These are phyloP conservation scores for Chaetogeoica ovagalla DNA, from an alignment of 2,888 invertebrate species.

Conservation along the genomic window DNA sequence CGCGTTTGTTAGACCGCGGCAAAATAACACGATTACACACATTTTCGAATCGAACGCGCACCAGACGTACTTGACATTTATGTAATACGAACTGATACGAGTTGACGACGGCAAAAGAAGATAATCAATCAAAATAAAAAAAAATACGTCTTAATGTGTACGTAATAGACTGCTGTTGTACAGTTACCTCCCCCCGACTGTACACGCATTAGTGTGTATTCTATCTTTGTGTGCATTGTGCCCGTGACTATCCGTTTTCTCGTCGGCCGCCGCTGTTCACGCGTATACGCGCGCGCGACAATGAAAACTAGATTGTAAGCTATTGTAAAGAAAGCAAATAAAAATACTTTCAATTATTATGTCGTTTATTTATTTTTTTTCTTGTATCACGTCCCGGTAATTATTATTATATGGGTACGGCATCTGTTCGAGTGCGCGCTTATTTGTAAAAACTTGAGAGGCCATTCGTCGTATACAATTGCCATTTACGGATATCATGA, in stretches of 20 bases:
- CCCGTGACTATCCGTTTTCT: conserved; percentile 21
- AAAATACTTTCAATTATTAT: conserved; percentile 52
- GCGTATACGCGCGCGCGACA: conserved; percentile 10
- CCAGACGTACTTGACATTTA: conserved; percentile 51
- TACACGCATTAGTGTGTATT: too few relatives aligned
- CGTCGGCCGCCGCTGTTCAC: conserved; percentile 21
- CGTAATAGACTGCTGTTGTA: too few relatives aligned
- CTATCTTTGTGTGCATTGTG: conserved; percentile 2
- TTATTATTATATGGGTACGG: conserved; percentile 44
- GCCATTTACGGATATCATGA: conserved; percentile 52
- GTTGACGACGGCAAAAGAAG: neutral
- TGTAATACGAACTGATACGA: conserved; percentile 5
- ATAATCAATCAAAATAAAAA: conserved; percentile 46
- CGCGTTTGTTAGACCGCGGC: neutral
- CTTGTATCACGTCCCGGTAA: conserved; percentile 47
- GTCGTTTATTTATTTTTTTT: conserved; percentile 26
- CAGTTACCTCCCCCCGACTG: neutral
- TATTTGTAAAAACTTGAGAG: conserved; percentile 40
- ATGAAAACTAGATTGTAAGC: conserved; percentile 50
- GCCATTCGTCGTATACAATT: conserved; percentile 39
- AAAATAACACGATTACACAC: neutral
- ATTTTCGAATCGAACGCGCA: conserved; percentile 4
- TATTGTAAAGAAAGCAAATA: conserved; percentile 49
- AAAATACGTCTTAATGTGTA: conserved; percentile 1
- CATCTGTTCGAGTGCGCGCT: conserved; percentile 40